phyloP scores from a whole-genome alignment of 2,888 invertebrate genomes.

The Hoplodrina ambigua region DNA sequence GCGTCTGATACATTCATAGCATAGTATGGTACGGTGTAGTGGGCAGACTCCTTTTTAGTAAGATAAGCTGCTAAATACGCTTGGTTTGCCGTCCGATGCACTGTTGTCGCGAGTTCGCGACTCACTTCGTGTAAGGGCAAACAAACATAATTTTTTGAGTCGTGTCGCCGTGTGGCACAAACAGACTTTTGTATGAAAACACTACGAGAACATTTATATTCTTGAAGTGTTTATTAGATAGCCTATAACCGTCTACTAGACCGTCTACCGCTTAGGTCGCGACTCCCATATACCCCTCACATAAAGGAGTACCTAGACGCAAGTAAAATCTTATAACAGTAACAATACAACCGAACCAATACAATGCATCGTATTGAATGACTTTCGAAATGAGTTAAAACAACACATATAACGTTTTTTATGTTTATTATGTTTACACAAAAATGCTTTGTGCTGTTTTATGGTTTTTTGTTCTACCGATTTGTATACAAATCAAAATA shows the following conservation, averaged over 20 bases:
- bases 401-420: constrained; percentile 88
- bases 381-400: constrained; percentile 89
- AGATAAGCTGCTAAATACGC: too few relatives aligned
- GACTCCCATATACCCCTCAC: background rate
- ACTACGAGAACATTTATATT: too few relatives aligned
- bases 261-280: background rate
- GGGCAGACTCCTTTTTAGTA: too few relatives aligned
- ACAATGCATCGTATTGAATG: constrained; percentile 83
- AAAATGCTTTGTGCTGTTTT: constrained; percentile 90
- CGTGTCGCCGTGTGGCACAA: too few relatives aligned
- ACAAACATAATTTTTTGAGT: too few relatives aligned
- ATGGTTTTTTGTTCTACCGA: constrained; percentile 90
- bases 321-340: constrained; percentile 78
- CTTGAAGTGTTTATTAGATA: background rate
- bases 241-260: background rate
- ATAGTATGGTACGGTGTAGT: too few relatives aligned
- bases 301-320: constrained; percentile 43
- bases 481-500: constrained; percentile 90
- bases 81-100: too few relatives aligned
- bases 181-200: too few relatives aligned
- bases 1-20: too few relatives aligned
- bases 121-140: too few relatives aligned
- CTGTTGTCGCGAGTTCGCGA: too few relatives aligned
- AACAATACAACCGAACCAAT: constrained; percentile 77
- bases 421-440: constrained; percentile 89